Evolutionary conservation across 2,113 vertebrate genomes (phyloP), one percentile per base, ranked within the genome.

Genomic region (Hemichromis elongatus): DNA sequence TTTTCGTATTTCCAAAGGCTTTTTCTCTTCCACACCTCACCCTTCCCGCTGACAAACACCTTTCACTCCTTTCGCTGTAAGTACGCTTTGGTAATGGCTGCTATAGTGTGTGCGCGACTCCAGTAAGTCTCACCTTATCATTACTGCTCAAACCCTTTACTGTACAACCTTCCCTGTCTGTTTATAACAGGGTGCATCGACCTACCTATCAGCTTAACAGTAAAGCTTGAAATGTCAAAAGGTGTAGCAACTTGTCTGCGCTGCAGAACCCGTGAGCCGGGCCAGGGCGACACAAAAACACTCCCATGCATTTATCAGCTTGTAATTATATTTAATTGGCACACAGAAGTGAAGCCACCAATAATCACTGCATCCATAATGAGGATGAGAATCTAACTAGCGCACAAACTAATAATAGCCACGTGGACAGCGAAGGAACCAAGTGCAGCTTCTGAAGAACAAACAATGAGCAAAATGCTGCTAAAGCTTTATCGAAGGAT

Each of bases 141-240:
- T 90, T 87, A 79, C 57, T 1, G 47, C 73, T 81, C 90, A 90
- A 85, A 24, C 90, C 85, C 87, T 86, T 88, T 66, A 75, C 82
- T 79, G 73, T 50, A 45, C 57, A 54, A 26, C 73, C 9, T 81
- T 40, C 16, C 47, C 68, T 12, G 24, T 26, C 75, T 7, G 33
- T 59, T 84, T 81, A 83, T 77, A 66, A 26, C 83, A 26, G 54
- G 21, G 21, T 53, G 70, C 45, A 9, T 47, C 40, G 56, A 52
- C n/a, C 78, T 14, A 21, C 53, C 47, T 2, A 59, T 80, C 79
- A 59, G 50, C n/a, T 26, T 9, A 53, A 79, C 54, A 54, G 10
- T 30, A 2, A 18, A 26, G 81, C 33, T 6, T 5, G 54, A 85
- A 33, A 37, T 52, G 77, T 35, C 57, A 80, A 56, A 52, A 53